Evolutionary conservation across 2,797 vertebrate species (phyloP), one percentile per base, ranked within the genome.

Genomic region (Trachops cirrhosus): DNA sequence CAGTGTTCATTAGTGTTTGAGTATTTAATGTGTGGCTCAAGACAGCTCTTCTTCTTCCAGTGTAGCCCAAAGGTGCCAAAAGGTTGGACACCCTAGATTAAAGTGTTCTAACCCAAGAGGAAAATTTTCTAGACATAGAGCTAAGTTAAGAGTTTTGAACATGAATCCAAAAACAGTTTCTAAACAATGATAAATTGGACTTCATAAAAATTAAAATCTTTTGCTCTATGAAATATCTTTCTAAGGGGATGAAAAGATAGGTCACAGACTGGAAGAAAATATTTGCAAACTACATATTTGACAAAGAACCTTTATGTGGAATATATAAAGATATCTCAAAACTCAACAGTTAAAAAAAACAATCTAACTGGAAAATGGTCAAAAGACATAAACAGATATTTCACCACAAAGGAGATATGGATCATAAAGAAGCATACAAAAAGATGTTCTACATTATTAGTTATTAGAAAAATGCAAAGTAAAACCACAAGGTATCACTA

Each of bases 171-270:
- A 93, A 93, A 11, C 16, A 54, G 11, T 62, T 67, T 71, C 46
- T 82, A 68, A 93, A 95, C 29, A 46, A 74, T 77, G 15, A 44
- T 85, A 88, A 96, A 48, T 32, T 86, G 4, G 80, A 67, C 41
- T 84, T 94, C 3, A 71, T 52, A 41, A 37, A 90, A 90, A 91
- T 34, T 80, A 74, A 90, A 84, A 62, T 37, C 1, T n/a, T 93
- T 96, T 67, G 14, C 26, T 79, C 21, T 91, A 16, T 93, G 57
- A 92, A 87, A 92, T 74, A 78, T 21, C 6, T 85, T 77, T 85
- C 59, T 71, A 59, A 84, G 46, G 64, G 41, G 15, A 44, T 78
- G 12, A 67, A 54, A 96, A 82, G 26, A 39, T 6, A 52, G 16
- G 48, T 67, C 57, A 90, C 18, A 89, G 12, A 57, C 67, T 67